phyloP scores from a whole-genome alignment of 2,113 vertebrate genomes.

The Piliocolobus tephrosceles region DNA sequence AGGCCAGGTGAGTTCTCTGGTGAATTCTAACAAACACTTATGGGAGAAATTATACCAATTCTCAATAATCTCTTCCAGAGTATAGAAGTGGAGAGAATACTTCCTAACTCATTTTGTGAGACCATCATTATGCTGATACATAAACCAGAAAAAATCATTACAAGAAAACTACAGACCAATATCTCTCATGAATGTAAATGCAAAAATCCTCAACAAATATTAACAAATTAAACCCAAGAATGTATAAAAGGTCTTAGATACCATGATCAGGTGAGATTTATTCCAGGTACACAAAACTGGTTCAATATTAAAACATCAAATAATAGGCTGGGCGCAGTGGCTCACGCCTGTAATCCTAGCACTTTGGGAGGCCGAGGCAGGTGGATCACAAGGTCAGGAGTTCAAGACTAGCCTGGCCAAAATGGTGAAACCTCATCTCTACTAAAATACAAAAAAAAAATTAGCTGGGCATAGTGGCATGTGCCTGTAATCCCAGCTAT shows the following conservation, averaged over 20 bases:
- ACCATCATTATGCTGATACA: not conserved
- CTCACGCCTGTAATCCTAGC: too few species aligned
- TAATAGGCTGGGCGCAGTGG: not conserved
- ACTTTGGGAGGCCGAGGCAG: too few species aligned
- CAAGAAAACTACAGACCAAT: not conserved
- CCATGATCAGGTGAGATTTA: not conserved
- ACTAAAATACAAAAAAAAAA: too few species aligned
- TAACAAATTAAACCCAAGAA: not conserved
- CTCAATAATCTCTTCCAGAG: not conserved
- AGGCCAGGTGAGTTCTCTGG: not conserved
- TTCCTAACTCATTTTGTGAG: not conserved
- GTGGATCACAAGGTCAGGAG: too few species aligned
- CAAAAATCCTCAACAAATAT: not conserved
- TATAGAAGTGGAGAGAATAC: not conserved
- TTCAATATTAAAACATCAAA: not conserved
- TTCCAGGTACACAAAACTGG: not conserved
- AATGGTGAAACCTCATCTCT: too few species aligned
- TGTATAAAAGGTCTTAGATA: not conserved
- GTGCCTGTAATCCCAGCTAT: too few species aligned
- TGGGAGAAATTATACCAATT: not conserved
- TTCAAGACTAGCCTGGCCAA: too few species aligned
- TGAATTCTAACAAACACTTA: not conserved
- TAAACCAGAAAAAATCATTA: not conserved
- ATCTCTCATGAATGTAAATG: not conserved
- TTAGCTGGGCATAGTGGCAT: too few species aligned